A percentile compares a stretch with the other conserved stretches of the same genome.
Conservation (phyloP, 1,140 invertebrate genomes). For the Drosophila parvula region DNA sequence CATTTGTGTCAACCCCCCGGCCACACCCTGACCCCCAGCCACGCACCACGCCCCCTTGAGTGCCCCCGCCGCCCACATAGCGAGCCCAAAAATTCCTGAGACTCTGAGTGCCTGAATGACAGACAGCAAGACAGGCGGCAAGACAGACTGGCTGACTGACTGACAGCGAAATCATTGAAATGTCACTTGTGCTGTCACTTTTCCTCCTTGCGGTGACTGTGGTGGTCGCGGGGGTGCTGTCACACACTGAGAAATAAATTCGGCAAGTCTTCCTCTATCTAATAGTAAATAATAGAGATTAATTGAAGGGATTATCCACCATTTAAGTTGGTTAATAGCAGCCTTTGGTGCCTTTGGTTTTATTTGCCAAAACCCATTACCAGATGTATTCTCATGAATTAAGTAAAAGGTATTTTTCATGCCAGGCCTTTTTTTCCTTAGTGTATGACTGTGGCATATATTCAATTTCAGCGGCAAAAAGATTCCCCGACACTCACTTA, state of each 20-base stretch:
- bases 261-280: background rate
- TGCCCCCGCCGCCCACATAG: background rate
- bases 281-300: no score
- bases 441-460: slow-evolving; percentile 11
- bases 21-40: background rate
- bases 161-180: slow-evolving; percentile 68
- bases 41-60: slow-evolving; percentile 10
- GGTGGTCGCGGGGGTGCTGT: slow-evolving; percentile 2
- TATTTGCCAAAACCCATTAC: background rate
- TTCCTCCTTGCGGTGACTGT: slow-evolving; percentile 23
- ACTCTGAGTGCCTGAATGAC: slow-evolving; percentile 41
- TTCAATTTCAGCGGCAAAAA: slow-evolving; percentile 53
- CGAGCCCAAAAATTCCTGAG: slow-evolving; percentile 20
- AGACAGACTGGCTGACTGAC: slow-evolving; percentile 46
- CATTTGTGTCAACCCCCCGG: slow-evolving; percentile 45
- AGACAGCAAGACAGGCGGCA: slow-evolving; percentile 6
- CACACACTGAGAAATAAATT: slow-evolving; percentile 17
- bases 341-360: background rate
- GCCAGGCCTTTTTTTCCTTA: background rate
- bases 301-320: background rate
- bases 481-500: slow-evolving; percentile 46
- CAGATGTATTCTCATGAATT: no score
- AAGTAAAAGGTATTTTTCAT: no score
- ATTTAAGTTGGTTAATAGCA: background rate
- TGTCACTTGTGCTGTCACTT: slow-evolving; percentile 68